A percentile compares a stretch with the other conserved stretches of the same genome.
phyloP scores from a whole-genome alignment of 2,888 invertebrate species.

The Stratiomys singularior region DNA sequence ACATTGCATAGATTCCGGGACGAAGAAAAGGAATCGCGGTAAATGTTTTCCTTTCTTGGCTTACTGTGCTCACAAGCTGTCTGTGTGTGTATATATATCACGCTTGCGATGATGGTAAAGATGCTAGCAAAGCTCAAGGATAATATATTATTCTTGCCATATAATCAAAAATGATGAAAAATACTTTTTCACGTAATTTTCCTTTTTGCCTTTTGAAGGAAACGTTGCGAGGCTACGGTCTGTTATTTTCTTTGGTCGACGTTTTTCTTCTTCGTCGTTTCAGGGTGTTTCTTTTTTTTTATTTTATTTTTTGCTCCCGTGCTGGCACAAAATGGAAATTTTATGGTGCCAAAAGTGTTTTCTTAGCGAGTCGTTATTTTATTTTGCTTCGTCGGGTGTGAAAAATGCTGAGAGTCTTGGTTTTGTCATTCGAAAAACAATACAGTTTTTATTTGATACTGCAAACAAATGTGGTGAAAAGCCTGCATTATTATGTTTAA shows the following conservation, averaged over 20 bases:
- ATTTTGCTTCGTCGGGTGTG: slow-evolving; percentile 41
- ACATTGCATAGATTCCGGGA: neutral
- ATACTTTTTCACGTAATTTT: slow-evolving; percentile 53
- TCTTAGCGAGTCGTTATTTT: slow-evolving; percentile 43
- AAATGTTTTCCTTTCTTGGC: slow-evolving; percentile 38
- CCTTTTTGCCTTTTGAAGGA: slow-evolving; percentile 40
- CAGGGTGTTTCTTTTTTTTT: no score
- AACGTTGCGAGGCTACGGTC: slow-evolving; percentile 8
- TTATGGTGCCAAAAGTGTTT: slow-evolving; percentile 48
- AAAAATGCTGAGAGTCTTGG: slow-evolving; percentile 33
- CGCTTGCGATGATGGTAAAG: slow-evolving; percentile 2
- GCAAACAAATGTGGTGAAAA: neutral
- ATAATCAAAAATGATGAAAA: slow-evolving; percentile 53
- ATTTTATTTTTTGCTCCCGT: slow-evolving; percentile 32
- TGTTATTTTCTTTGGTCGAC: slow-evolving; percentile 25
- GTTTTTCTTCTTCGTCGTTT: no score
- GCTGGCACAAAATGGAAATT: slow-evolving; percentile 48
- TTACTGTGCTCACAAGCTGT: neutral
- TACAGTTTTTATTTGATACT: neutral
- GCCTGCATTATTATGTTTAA: neutral
- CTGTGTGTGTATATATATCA: slow-evolving; percentile 18
- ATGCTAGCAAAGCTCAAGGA: slow-evolving; percentile 45
- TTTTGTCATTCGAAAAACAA: slow-evolving; percentile 33
- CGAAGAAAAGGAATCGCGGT: neutral
- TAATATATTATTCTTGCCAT: slow-evolving; percentile 53